Evolutionary conservation across 2,888 invertebrate genomes (phyloP).

Genomic region (Harpagoxenus sublaevis): DNA sequence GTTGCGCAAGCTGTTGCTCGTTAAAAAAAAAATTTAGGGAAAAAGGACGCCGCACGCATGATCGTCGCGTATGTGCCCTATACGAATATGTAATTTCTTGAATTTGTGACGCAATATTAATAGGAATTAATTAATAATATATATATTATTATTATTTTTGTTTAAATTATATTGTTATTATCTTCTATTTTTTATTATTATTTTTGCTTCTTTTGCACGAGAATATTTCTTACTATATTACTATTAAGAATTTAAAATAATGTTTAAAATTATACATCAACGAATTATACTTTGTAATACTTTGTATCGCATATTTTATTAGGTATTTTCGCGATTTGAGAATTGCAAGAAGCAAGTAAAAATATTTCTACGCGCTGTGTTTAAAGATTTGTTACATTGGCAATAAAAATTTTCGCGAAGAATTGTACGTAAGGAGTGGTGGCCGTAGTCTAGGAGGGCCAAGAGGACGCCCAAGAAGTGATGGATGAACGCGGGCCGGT

Average conservation of each 20-base stretch:
- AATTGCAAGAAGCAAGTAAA: not conserved
- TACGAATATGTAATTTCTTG: conserved; percentile 44
- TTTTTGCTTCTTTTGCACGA: not conserved
- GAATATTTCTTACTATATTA: not conserved
- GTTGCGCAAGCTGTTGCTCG: conserved; percentile 56
- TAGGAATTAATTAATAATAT: conserved; percentile 4
- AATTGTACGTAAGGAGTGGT: conserved; percentile 39
- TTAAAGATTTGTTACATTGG: conserved; percentile 4
- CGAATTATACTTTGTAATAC: not conserved
- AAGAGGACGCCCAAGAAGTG: conserved; percentile 73
- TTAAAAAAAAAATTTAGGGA: conserved; percentile 54
- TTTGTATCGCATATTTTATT: not conserved
- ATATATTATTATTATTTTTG: not conserved
- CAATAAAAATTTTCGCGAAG: conserved; percentile 44
- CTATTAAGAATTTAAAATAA: not conserved
- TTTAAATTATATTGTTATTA: not conserved
- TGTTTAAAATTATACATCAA: not conserved
- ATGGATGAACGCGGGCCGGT: conserved; percentile 83
- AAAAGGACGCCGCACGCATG: conserved; percentile 51
- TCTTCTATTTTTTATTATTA: not conserved
- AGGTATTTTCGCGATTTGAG: not conserved
- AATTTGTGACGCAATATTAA: conserved; percentile 9
- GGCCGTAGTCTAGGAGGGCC: conserved; percentile 62
- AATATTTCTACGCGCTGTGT: not conserved
- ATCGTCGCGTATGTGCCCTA: conserved; percentile 36